phyloP scores from a whole-genome alignment of 2,113 vertebrate genomes.

The Hyperopisus bebe region DNA sequence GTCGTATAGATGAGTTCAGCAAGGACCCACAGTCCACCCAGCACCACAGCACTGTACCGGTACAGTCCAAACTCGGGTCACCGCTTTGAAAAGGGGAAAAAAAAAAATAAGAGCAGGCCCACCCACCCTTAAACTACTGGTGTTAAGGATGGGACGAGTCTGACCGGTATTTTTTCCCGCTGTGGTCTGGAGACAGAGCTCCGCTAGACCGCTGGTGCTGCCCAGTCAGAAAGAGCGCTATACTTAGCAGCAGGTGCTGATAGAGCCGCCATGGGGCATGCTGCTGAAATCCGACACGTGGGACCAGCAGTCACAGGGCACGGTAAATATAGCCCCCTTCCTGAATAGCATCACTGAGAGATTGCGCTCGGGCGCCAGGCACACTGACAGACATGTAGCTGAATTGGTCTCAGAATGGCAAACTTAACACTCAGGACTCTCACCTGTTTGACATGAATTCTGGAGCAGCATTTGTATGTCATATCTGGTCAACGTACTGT shows the following conservation, averaged over 20 bases:
- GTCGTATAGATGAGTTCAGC: conserved; percentile 32
- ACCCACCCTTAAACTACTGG: conserved; percentile 43
- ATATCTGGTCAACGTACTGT: neutral
- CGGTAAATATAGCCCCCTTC: conserved; percentile 70
- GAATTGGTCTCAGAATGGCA: neutral
- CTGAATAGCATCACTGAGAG: conserved; percentile 48
- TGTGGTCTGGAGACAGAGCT: conserved; percentile 44
- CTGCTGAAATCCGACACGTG: conserved; percentile 68
- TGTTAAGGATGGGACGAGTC: conserved; percentile 41
- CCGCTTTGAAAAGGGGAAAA: conserved; percentile 34
- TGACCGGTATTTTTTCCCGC: conserved; percentile 43
- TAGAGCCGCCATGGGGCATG: conserved; percentile 53
- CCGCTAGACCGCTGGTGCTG: conserved; percentile 21
- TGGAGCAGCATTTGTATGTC: neutral
- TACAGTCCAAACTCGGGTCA: conserved; percentile 24
- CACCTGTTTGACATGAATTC: neutral
- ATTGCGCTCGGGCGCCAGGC: conserved; percentile 37
- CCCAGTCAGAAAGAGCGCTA: conserved; percentile 49
- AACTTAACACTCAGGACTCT: neutral
- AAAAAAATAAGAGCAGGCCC: conserved; percentile 38
- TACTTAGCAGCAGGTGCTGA: conserved; percentile 75
- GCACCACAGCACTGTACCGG: neutral
- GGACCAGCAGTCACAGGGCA: conserved; percentile 60
- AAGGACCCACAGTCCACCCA: conserved; percentile 25
- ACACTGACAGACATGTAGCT: neutral